Percentiles rank a stretch among this genome's conserved stretches.
Evolutionary conservation across 2,888 invertebrate species (phyloP).

Genomic region (Ophioninae sp.): DNA sequence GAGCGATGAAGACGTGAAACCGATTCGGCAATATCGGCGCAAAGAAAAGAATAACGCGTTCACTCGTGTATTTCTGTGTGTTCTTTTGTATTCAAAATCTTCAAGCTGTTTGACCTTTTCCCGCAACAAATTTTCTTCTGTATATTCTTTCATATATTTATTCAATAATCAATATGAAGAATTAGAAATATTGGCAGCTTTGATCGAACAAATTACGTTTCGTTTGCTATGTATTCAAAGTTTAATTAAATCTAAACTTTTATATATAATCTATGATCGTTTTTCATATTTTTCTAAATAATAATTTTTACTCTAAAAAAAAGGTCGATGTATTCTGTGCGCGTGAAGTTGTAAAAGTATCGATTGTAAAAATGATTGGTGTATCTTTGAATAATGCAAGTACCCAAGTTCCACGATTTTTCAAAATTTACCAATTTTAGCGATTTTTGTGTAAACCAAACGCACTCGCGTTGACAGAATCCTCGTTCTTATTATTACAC

Average conservation of each 20-base stretch:
- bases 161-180: not conserved
- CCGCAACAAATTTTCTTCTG: not conserved
- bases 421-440: not conserved
- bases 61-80: not conserved
- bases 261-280: not conserved
- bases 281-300: not conserved
- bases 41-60: slow-evolving; percentile 29
- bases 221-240: too few relatives aligned
- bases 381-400: not conserved
- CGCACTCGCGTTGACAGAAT: not conserved
- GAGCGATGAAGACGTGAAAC: slow-evolving; percentile 38
- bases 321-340: not conserved
- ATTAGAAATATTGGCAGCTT: not conserved
- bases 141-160: not conserved
- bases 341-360: not conserved
- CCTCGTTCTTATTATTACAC: not conserved
- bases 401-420: not conserved
- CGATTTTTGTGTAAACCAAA: not conserved
- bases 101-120: too few relatives aligned
- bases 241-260: too few relatives aligned
- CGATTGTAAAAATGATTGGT: not conserved
- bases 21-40: slow-evolving; percentile 22
- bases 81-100: not conserved
- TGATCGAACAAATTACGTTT: not conserved
- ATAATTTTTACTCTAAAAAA: not conserved